Conservation (phyloP, 2,797 vertebrate genomes). For the Mormyrops boulengeri region DNA sequence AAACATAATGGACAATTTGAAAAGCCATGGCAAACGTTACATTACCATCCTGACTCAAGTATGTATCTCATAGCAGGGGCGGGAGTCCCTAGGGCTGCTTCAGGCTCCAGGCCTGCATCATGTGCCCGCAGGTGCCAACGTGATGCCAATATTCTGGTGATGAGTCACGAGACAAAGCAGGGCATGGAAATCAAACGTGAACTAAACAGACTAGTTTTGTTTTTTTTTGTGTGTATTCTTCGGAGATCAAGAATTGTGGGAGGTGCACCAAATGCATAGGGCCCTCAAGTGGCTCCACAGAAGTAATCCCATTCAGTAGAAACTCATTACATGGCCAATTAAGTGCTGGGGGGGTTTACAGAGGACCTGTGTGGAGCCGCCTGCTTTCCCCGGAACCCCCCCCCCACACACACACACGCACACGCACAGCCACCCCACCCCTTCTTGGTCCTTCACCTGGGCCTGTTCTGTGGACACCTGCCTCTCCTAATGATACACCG, state of each 20-base stretch:
- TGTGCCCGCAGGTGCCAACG: conserved; percentile 68
- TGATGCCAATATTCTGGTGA: conserved; percentile 58
- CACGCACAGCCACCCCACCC: conserved; percentile 20
- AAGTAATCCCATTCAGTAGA: conserved; percentile 71
- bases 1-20: neutral
- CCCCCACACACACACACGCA: neutral
- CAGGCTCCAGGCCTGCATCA: conserved; percentile 45
- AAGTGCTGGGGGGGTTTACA: conserved; percentile 58
- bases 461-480: conserved; percentile 77
- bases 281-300: conserved; percentile 71
- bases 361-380: conserved; percentile 49
- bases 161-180: conserved; percentile 61
- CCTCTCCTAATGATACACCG: conserved; percentile 80
- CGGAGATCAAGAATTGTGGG: conserved; percentile 65
- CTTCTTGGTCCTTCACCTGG: conserved; percentile 76
- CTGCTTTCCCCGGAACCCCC: conserved; percentile 43
- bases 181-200: neutral
- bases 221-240: conserved; percentile 55
- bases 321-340: conserved; percentile 84
- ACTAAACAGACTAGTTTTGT: conserved; percentile 21
- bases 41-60: neutral
- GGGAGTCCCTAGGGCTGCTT: conserved; percentile 35
- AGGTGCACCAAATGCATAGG: conserved; percentile 58
- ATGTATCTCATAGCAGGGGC: conserved; percentile 41
- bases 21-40: neutral